Base-by-base conservation (phyloP, 2,797 vertebrate genomes). In the Vireo griseus region DNA sequence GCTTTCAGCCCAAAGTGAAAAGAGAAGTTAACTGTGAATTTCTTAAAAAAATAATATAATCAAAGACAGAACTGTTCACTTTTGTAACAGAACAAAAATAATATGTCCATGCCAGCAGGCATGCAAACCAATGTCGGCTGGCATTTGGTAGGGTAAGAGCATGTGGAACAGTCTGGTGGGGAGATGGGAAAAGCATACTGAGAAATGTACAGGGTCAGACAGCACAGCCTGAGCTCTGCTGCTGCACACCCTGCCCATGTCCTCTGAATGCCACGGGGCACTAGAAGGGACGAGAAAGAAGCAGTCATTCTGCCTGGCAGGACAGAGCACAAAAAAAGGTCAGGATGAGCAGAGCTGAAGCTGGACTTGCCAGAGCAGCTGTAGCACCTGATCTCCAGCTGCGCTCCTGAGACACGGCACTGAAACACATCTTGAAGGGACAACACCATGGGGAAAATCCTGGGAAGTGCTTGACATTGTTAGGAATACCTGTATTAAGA, bases 361-460 rank as follows among this genome's bases (percentile, higher is more conserved):
- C 58, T 1, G 5, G 45, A 29, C 25, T 48, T 54, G 17, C 5
- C 40, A 10, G 10, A 2, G 44, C 63, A 57, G 26, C 81, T 0
- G 0, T 33, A 47, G n/a, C 3, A 3, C 31, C 47, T 18, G 18
- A 37, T 33, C 48, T 74, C 57, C 61, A 57, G 57, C 17, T 4
- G 0, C 0, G 1, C 28, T 86, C 39, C 80, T 24, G 19, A 54
- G 35, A 47, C 13, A 16, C 0, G 61, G 25, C 58, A 33, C 22
- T 0, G 0, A 50, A 63, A 71, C 3, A 0, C 35, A 7, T 3
- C 55, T 54, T 19, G 52, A n/a, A 42, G 72, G 22, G 35, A 24
- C 5, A 13, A 2, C 39, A 39, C 19, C 28, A 19, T 0, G 3
- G 37, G 59, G 39, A 48, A 85, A 87, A 57, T 26, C n/a, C 52